These are phyloP conservation scores for Perca fluviatilis DNA, from an alignment of 2,113 vertebrate genomes.

Conservation along the genomic window DNA sequence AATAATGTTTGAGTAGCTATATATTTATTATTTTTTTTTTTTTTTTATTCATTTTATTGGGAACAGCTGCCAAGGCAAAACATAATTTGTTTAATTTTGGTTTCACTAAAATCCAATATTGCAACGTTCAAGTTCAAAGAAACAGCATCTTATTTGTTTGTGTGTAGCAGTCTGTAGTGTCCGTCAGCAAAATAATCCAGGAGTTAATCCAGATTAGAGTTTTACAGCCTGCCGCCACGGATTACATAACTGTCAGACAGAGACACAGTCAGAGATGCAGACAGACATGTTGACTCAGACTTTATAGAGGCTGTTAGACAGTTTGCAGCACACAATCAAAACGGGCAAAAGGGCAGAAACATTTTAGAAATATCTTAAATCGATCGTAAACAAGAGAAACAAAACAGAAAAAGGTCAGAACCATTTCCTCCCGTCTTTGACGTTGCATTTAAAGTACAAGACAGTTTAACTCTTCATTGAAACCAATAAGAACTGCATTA, in stretches of 20 bases:
- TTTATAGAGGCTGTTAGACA: not conserved
- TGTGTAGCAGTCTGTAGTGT: constrained; percentile 41
- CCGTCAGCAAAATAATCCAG: constrained; percentile 67
- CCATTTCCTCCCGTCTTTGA: not conserved
- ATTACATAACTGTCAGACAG: constrained; percentile 65
- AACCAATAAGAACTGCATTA: not conserved
- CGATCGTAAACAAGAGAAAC: not conserved
- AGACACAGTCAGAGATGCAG: not conserved
- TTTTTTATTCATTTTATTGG: not conserved
- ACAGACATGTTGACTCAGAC: not conserved
- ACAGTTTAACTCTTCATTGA: not conserved
- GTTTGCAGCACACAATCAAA: not conserved
- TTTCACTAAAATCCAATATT: constrained; percentile 8
- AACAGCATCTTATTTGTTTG: constrained; percentile 21
- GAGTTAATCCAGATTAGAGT: constrained; percentile 77
- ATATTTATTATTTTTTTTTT: not conserved
- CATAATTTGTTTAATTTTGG: not conserved
- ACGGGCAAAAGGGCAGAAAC: not conserved
- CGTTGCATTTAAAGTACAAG: not conserved
- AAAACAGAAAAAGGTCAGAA: not conserved
- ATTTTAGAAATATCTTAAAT: not conserved
- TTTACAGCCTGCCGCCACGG: constrained; percentile 33
- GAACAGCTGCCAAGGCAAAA: not conserved
- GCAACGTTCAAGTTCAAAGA: constrained; percentile 24
- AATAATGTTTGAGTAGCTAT: not conserved